Evolutionary conservation across 2,797 vertebrate species (phyloP).

Genomic region (Rhinoraja longicauda): DNA sequence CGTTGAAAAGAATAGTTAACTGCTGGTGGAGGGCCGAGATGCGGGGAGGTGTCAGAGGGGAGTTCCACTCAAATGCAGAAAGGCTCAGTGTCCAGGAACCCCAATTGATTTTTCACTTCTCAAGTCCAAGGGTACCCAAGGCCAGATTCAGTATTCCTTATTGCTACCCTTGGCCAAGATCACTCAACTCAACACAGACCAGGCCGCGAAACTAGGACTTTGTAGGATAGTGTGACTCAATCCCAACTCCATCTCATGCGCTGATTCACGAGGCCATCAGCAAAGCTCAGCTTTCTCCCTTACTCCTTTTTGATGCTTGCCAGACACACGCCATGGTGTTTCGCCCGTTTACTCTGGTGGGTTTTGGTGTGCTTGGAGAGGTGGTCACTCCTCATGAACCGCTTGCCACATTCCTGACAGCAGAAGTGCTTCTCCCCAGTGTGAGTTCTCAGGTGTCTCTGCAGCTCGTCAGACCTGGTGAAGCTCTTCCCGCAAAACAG

Average conservation of each 20-base stretch:
- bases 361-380: constrained; percentile 81
- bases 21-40: not conserved
- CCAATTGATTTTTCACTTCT: not conserved
- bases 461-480: constrained; percentile 77
- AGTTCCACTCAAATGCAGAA: not conserved
- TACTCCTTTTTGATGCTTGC: constrained; percentile 71
- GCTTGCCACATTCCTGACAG: constrained; percentile 76
- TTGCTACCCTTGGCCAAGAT: not conserved
- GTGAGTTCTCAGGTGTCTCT: constrained; percentile 77
- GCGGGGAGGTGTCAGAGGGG: not conserved
- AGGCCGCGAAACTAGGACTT: not conserved
- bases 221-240: not conserved
- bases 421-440: constrained; percentile 79
- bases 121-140: not conserved
- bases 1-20: not conserved
- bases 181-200: not conserved
- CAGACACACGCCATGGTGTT: constrained; percentile 54
- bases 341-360: constrained; percentile 69
- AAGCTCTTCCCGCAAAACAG: constrained; percentile 77
- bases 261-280: not conserved
- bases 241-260: too few relatives aligned
- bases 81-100: not conserved
- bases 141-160: not conserved
- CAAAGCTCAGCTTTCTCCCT: constrained; percentile 17
- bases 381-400: constrained; percentile 82